Evolutionary conservation across 2,888 invertebrate genomes (phyloP).

Genomic region (Eumerus sabulonum): DNA sequence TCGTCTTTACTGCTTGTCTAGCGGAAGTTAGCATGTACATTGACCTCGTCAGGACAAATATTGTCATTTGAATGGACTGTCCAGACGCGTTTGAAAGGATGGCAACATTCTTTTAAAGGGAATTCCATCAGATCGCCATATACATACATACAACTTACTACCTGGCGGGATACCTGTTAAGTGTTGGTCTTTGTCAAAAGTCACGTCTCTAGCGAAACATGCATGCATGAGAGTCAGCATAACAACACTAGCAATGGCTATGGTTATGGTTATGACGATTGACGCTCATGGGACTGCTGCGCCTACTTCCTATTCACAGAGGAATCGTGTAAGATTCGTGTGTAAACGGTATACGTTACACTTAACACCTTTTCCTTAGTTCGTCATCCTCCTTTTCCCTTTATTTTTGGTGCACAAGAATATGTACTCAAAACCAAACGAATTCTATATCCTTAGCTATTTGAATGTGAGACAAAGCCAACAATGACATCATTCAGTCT

Average conservation of each 20-base stretch:
- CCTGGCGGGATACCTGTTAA: constrained; percentile 50
- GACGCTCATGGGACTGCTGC: constrained; percentile 6
- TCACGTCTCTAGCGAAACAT: constrained; percentile 45
- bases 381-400: background rate
- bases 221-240: constrained; percentile 23
- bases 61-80: constrained; percentile 14
- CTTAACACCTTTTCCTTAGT: constrained; percentile 33
- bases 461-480: constrained; percentile 5
- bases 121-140: constrained; percentile 15
- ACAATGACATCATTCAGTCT: constrained; percentile 39
- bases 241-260: constrained; percentile 1
- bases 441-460: background rate
- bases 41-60: constrained; percentile 43
- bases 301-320: constrained; percentile 7
- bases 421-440: too few species aligned
- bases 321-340: background rate
- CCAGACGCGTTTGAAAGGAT: constrained; percentile 17
- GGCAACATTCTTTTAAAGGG: background rate
- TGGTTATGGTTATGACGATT: background rate
- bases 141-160: constrained; percentile 1
- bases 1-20: too few species aligned
- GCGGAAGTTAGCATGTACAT: constrained; percentile 24
- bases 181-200: constrained; percentile 60
- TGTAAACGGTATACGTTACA: constrained; percentile 32
- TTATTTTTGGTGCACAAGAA: background rate